Evolutionary conservation across 1,140 invertebrate genomes (phyloP).

Genomic region (Bombus confusus): DNA sequence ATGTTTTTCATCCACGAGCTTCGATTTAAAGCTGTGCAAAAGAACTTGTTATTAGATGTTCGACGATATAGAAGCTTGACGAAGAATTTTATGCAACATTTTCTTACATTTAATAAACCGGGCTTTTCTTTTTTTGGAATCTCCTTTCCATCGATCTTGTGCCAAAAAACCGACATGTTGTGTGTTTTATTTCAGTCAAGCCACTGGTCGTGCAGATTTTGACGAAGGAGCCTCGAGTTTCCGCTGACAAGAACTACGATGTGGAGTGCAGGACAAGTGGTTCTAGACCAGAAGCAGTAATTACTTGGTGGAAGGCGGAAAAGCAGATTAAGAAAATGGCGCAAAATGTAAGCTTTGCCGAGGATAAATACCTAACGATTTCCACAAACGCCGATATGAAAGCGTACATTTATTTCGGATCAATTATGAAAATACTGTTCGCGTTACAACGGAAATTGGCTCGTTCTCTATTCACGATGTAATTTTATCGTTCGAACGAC

Average conservation of each 20-base stretch:
- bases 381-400: too few relatives aligned
- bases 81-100: too few relatives aligned
- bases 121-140: not conserved
- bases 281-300: conserved; percentile 90
- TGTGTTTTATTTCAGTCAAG: conserved; percentile 87
- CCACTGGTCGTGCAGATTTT: conserved; percentile 90
- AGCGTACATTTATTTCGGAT: conserved; percentile 2
- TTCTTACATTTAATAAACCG: not conserved
- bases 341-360: conserved; percentile 87
- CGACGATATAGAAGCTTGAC: too few relatives aligned
- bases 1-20: too few relatives aligned
- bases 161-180: conserved; percentile 47
- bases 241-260: conserved; percentile 91
- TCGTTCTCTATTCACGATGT: not conserved
- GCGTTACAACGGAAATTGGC: not conserved
- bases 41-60: too few relatives aligned
- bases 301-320: conserved; percentile 92
- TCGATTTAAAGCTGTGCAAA: too few relatives aligned
- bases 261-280: conserved; percentile 92
- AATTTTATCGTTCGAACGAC: not conserved
- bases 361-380: not conserved
- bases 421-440: conserved; percentile 13
- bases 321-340: conserved; percentile 89
- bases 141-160: not conserved
- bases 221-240: conserved; percentile 90